A percentile compares a stretch with the other conserved stretches of the same genome.
phyloP scores from a whole-genome alignment of 2,888 invertebrate genomes.

The Chymomyza procnemis region DNA sequence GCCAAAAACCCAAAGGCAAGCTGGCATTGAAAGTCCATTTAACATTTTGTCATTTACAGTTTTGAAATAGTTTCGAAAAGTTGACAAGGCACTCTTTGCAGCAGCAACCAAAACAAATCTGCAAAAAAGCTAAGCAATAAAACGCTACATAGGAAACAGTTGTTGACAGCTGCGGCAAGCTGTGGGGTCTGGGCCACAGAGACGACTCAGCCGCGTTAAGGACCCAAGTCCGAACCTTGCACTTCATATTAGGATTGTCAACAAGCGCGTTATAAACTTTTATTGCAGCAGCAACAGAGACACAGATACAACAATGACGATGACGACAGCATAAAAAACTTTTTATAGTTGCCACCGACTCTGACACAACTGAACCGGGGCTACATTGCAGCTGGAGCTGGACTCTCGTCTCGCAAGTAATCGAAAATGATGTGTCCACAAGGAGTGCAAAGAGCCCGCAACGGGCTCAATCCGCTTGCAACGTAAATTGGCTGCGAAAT shows the following conservation, averaged over 20 bases:
- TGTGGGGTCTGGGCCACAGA: neutral
- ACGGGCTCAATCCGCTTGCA: constrained; percentile 1
- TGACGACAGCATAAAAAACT: constrained; percentile 14
- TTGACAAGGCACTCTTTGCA: constrained; percentile 59
- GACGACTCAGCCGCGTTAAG: too few relatives aligned
- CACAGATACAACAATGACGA: constrained; percentile 17
- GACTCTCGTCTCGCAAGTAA: constrained; percentile 40
- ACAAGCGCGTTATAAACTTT: constrained; percentile 76
- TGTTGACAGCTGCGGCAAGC: constrained; percentile 46
- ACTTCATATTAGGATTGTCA: constrained; percentile 68
- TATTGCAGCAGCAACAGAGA: constrained; percentile 63
- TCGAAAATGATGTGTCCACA: constrained; percentile 72
- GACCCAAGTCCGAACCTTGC: constrained; percentile 18
- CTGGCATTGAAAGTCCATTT: constrained; percentile 74
- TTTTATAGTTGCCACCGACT: constrained; percentile 40
- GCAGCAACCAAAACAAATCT: constrained; percentile 19
- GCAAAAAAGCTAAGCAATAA: constrained; percentile 43
- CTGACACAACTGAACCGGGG: constrained; percentile 8
- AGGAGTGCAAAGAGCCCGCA: constrained; percentile 7
- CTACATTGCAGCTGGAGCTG: neutral
- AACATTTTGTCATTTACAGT: constrained; percentile 77
- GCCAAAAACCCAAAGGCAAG: neutral
- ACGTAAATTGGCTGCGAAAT: constrained; percentile 72
- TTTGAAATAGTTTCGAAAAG: constrained; percentile 74
- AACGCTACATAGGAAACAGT: constrained; percentile 63